phyloP scores from a whole-genome alignment of 2,797 vertebrate genomes.

The Toxotes lorentzi region DNA sequence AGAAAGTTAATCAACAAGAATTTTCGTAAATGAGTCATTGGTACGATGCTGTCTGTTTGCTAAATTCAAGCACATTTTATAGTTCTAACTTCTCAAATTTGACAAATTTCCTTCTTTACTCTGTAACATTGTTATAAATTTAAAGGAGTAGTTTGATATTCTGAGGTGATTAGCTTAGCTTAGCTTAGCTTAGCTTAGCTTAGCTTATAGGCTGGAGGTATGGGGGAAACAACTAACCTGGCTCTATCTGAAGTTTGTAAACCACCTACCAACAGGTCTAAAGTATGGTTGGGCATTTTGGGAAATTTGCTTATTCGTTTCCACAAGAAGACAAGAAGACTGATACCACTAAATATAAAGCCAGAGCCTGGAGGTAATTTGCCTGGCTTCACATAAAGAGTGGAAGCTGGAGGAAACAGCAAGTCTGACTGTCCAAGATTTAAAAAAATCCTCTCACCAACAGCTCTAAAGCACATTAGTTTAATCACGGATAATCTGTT shows the following conservation, averaged over 20 bases:
- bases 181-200: background rate
- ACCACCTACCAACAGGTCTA: background rate
- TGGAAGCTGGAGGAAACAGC: background rate
- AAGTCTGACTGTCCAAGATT: background rate
- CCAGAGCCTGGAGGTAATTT: background rate
- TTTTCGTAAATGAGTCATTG: too few relatives aligned
- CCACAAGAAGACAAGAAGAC: background rate
- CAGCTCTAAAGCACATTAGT: background rate
- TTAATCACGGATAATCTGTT: conserved; percentile 11
- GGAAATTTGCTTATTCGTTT: background rate
- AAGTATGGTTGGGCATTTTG: background rate
- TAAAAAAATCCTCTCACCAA: background rate
- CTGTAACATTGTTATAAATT: background rate
- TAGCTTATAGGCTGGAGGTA: background rate
- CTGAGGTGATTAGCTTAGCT: background rate
- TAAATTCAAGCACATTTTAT: background rate
- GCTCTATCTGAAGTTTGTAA: background rate
- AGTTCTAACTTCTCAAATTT: background rate
- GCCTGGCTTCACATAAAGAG: background rate
- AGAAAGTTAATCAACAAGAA: too few relatives aligned
- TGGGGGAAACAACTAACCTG: too few relatives aligned
- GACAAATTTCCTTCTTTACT: background rate
- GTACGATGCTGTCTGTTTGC: too few relatives aligned
- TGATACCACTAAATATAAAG: background rate
- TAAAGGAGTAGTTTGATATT: background rate